Evolutionary conservation across 2,113 vertebrate genomes (phyloP), one percentile per base, ranked within the genome.

Genomic region (Gobius niger): DNA sequence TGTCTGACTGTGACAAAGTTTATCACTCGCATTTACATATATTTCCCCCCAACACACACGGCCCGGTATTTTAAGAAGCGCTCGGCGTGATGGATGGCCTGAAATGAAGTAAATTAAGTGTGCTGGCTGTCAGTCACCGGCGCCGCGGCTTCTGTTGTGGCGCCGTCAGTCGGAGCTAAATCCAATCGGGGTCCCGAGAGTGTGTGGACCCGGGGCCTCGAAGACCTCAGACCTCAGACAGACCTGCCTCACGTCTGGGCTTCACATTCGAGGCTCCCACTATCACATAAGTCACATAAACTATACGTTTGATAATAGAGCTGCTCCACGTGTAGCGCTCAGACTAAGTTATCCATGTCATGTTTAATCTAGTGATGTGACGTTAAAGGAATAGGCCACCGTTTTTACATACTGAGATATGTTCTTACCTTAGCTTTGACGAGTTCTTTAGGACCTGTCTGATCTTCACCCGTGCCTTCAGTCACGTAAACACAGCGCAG

Each of bases 21-120:
- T 85, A 82, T 82, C 76, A 76, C 62, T n/a, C 41, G 67, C n/a
- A 83, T 88, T 85, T 82, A 64, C 80, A 84, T 81, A 78, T 66
- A 70, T 80, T 78, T 78, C 62, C 63, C 52, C 67, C 73, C 67
- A 62, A 62, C 63, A 49, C 67, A 74, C 67, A 62, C 73, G 56
- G 70, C 47, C 9, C 24, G 9, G 74, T 82, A 77, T 85, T 88
- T 83, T 65, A 53, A 75, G 75, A 73, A 64, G 54, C 47, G n/a
- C 24, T 7, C 44, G 53, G 46, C 69, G 67, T 68, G 51, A 49
- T 63, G 49, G 40, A 40, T 51, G 47, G 80, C 62, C 68, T 70
- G 72, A 50, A 75, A 68, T 72, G 10, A 67, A 59, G 47, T 59
- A 46, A 65, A 76, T 74, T 70, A 83, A 78, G 64, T 67, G 75